These are phyloP conservation scores for Macroramphosus scolopax DNA, from an alignment of 2,797 vertebrate genomes.

Conservation along the genomic window DNA sequence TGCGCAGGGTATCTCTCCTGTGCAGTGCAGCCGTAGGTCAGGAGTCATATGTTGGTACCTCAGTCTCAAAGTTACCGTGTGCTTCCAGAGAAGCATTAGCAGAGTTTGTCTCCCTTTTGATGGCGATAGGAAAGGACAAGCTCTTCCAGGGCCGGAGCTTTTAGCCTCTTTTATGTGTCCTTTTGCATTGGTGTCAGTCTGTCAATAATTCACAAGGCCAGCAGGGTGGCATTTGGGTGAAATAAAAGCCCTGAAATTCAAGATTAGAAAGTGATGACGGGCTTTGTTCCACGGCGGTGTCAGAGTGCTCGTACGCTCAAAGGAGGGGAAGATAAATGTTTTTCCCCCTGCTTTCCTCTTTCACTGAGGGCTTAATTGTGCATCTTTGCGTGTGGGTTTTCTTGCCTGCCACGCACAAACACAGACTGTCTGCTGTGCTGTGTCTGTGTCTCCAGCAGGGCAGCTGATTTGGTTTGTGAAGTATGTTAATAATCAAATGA, in stretches of 20 bases:
- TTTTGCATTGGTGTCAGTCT: slow-evolving; percentile 76
- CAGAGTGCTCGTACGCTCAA: slow-evolving; percentile 65
- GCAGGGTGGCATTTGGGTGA: slow-evolving; percentile 76
- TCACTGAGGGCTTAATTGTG: slow-evolving; percentile 65
- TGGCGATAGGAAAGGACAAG: slow-evolving; percentile 70
- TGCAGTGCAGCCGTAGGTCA: slow-evolving; percentile 48
- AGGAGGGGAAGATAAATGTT: slow-evolving; percentile 68
- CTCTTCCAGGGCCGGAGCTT: slow-evolving; percentile 70
- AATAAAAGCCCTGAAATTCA: slow-evolving; percentile 77
- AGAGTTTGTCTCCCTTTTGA: slow-evolving; percentile 60
- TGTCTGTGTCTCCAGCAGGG: slow-evolving; percentile 78
- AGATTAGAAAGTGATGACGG: slow-evolving; percentile 76
- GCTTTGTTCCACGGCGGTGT: slow-evolving; percentile 71
- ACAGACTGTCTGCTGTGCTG: slow-evolving; percentile 67
- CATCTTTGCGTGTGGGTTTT: slow-evolving; percentile 46
- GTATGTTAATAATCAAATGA: slow-evolving; percentile 90
- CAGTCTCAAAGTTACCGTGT: slow-evolving; percentile 47
- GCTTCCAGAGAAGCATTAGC: slow-evolving; percentile 58
- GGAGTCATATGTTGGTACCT: slow-evolving; percentile 48
- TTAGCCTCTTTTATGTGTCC: slow-evolving; percentile 80
- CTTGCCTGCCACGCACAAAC: slow-evolving; percentile 45
- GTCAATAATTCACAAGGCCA: slow-evolving; percentile 81
- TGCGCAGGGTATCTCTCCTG: slow-evolving; percentile 25
- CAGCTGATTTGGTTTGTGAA: slow-evolving; percentile 85
- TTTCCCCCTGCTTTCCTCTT: slow-evolving; percentile 55